These are phyloP conservation scores for Mystacornis crossleyi DNA, from an alignment of 2,113 vertebrate species.

Conservation along the genomic window DNA sequence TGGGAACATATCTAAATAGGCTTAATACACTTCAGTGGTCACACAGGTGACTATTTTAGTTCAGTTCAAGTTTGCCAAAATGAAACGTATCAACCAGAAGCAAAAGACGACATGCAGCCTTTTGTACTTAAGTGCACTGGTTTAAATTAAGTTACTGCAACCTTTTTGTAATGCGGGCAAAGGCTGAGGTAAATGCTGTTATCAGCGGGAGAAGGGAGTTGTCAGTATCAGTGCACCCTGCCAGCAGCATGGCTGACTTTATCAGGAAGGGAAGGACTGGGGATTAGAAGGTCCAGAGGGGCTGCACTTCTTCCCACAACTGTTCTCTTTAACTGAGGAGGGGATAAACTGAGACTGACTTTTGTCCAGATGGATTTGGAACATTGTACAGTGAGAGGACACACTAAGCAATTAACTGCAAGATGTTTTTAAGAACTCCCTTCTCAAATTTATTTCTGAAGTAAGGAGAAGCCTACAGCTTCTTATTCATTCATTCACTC, in stretches of 20 bases:
- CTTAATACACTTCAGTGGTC: background rate
- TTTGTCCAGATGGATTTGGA: background rate
- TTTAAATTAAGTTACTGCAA: background rate
- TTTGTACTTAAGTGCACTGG: background rate
- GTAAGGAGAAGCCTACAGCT: background rate
- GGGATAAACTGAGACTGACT: background rate
- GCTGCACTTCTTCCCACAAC: background rate
- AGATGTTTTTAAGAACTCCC: background rate
- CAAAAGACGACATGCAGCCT: background rate
- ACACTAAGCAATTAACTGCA: background rate
- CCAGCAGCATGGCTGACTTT: background rate
- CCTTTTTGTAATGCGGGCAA: background rate
- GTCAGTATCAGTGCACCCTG: background rate
- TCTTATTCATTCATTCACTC: background rate
- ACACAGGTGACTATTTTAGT: background rate
- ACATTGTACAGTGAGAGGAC: background rate
- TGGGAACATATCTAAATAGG: background rate
- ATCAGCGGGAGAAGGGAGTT: background rate
- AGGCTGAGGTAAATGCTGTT: background rate
- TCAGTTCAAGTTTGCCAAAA: background rate
- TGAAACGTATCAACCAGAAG: background rate
- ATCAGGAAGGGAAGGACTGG: background rate
- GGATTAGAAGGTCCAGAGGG: background rate
- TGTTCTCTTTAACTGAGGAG: background rate
- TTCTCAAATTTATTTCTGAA: background rate